Evolutionary conservation across 2,113 vertebrate genomes (phyloP), one percentile per base, ranked within the genome.

Genomic region (Tricholaema leucomelas): DNA sequence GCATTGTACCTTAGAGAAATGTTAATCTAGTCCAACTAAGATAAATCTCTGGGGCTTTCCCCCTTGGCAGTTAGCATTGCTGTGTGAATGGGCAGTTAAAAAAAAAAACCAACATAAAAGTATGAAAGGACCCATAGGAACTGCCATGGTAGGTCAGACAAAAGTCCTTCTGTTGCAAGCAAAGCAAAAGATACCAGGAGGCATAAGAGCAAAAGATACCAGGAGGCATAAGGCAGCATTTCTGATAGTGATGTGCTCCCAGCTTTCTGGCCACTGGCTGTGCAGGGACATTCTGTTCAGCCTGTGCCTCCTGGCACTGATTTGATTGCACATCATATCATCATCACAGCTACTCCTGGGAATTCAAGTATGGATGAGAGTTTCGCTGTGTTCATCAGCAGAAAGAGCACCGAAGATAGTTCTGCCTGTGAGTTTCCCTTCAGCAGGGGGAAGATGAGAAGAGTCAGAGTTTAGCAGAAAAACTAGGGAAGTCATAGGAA

Each of bases 191-290:
- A 42, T 65, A 61, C n/a, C 0, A 0, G 63, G n/a, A 90, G n/a
- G 38, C 21, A 6, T 21, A 35, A 0, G 2, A 84, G 38, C 42
- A 64, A 42, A 86, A 86, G 81, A 42, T 65, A 61, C n/a, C 0
- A 0, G 63, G n/a, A 90, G n/a, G 38, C 21, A 6, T 21, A 35
- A 0, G 2, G 52, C 1, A 0, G 33, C 2, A 2, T 72, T 88
- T 72, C 59, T 61, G 0, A 2, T 72, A 42, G 16, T 50, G n/a
- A 5, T 44, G 65, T 38, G 31, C 70, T 91, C 33, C 65, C 84
- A 66, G 28, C 40, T 81, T 81, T 65, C 81, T 91, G 91, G 73
- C 36, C 65, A 46, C 73, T 3, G 2, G 48, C 83, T 4, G 3
- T 44, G 36, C 31, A 13, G 59, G 84, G 67, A 88, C 5, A 0